These are phyloP conservation scores for Acanthis flammea DNA, from an alignment of 2,797 vertebrate species.

Conservation along the genomic window DNA sequence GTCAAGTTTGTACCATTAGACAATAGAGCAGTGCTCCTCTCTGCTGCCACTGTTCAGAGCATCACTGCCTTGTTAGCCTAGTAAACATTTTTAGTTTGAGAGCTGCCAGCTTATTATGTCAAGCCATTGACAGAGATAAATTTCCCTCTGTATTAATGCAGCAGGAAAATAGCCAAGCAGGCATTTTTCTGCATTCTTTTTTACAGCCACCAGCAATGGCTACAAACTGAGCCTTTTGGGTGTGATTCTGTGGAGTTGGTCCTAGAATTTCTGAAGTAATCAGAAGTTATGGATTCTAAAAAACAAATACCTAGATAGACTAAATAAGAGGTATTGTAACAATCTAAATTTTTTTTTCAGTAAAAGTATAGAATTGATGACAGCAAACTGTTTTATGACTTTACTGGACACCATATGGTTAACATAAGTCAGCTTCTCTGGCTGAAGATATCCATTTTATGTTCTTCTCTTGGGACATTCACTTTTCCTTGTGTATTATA, in stretches of 20 bases:
- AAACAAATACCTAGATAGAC: background rate
- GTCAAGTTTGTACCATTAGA: background rate
- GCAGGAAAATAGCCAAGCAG: background rate
- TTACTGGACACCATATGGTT: background rate
- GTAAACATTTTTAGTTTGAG: background rate
- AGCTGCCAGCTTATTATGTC: background rate
- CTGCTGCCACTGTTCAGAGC: background rate
- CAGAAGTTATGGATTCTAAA: background rate
- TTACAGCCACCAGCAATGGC: background rate
- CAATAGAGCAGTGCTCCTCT: background rate
- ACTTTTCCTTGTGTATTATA: background rate
- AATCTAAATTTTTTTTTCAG: background rate
- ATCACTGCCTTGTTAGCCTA: background rate
- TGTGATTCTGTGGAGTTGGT: background rate
- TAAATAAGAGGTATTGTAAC: background rate
- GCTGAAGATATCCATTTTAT: rapidly evolving
- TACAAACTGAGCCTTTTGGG: background rate
- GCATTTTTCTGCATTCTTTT: background rate
- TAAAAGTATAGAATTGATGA: background rate
- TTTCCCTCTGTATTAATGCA: background rate
- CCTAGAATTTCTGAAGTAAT: background rate
- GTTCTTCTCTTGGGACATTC: background rate
- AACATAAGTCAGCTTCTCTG: background rate
- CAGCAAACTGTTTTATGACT: background rate
- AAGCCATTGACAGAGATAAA: background rate